A percentile compares a stretch with the other conserved stretches of the same genome.
Conservation (phyloP, 92 coral and sea anemone species). For the Epizoanthus rinbou region DNA sequence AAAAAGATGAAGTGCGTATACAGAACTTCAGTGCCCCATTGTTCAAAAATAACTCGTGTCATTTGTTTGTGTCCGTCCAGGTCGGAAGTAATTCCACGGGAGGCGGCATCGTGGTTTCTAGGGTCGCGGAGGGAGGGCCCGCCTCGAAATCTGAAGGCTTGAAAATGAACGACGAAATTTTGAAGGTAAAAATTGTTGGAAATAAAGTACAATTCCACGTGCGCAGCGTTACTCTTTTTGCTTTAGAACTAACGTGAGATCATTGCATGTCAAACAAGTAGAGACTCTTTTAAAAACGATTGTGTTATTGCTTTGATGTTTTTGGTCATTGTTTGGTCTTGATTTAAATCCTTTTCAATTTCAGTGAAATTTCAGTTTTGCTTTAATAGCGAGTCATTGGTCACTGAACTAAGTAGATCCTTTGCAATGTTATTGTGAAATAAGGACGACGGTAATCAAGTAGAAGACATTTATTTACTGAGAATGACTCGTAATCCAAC, state of each 20-base stretch:
- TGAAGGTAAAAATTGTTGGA: slow-evolving; percentile 70
- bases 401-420: not conserved
- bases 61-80: slow-evolving; percentile 54
- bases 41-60: slow-evolving; percentile 12
- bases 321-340: not conserved
- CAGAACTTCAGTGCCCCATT: slow-evolving; percentile 6
- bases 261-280: slow-evolving; percentile 16
- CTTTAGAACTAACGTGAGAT: slow-evolving; percentile 30
- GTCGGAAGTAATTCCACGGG: slow-evolving; percentile 84
- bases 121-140: slow-evolving; percentile 97
- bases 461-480: slow-evolving; percentile 57
- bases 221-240: slow-evolving; percentile 25
- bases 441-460: not conserved
- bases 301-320: slow-evolving; percentile 8
- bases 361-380: not conserved
- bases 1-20: not conserved
- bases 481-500: slow-evolving; percentile 73
- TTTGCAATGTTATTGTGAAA: not conserved
- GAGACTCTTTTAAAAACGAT: slow-evolving; percentile 18
- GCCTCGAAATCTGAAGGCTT: slow-evolving; percentile 90
- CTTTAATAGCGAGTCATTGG: not conserved
- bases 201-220: slow-evolving; percentile 27
- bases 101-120: slow-evolving; percentile 96
- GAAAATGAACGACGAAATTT: slow-evolving; percentile 80
- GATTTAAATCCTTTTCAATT: slow-evolving; percentile 20